Evolutionary conservation across 2,113 vertebrate species (phyloP).

Genomic region (Hemibagrus wyckioides): DNA sequence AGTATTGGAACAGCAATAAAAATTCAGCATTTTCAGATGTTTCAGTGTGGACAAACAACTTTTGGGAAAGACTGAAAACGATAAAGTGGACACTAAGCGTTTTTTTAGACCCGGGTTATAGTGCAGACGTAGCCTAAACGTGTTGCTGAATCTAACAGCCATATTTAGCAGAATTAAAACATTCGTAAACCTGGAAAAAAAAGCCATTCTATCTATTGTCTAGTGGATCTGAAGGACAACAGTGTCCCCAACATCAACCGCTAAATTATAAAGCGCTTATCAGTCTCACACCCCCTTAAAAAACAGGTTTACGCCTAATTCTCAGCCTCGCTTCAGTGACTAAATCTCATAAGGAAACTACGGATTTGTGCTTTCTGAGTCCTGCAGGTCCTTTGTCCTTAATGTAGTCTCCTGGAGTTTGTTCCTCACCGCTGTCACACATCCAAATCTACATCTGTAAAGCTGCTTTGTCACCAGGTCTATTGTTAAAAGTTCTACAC

Average conservation of each 20-base stretch:
- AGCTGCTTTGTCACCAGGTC: background rate
- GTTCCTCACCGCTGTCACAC: background rate
- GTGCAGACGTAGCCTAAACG: background rate
- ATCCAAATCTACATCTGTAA: constrained; percentile 5
- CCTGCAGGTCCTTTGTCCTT: background rate
- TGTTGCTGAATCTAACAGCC: background rate
- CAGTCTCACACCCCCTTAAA: background rate
- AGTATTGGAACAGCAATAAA: too few species aligned
- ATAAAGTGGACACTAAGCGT: background rate
- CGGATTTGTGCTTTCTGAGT: background rate
- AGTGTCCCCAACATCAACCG: background rate
- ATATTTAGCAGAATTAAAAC: background rate
- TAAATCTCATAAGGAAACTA: background rate
- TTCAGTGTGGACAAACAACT: too few species aligned
- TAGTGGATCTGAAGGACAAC: background rate
- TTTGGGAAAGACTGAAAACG: too few species aligned
- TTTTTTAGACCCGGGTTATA: too few species aligned
- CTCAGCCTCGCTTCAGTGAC: background rate
- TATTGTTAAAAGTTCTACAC: background rate
- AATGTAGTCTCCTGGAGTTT: background rate
- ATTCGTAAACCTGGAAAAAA: background rate
- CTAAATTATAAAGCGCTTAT: background rate
- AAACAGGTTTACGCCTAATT: background rate
- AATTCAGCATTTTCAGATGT: too few species aligned
- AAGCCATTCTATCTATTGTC: background rate